Percentiles rank a stretch among this genome's conserved stretches.
Evolutionary conservation across 1,140 invertebrate genomes (phyloP).

Genomic region (Palaemon carinicauda): DNA sequence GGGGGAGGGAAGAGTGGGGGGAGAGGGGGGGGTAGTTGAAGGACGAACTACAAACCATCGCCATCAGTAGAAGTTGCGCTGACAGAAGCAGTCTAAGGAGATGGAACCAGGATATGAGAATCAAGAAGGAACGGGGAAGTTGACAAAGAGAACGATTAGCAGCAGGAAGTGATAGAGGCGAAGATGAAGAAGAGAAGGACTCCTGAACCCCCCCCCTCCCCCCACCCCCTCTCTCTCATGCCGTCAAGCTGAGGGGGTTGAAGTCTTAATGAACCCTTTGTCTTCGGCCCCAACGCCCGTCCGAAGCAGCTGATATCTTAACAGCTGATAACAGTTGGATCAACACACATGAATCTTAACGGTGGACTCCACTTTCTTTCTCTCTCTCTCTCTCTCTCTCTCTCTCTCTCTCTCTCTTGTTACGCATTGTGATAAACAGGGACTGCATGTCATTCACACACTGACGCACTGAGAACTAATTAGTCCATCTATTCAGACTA

Average conservation of each 20-base stretch:
- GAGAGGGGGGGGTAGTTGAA: neutral
- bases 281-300: too few relatives aligned
- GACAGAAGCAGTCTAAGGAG: neutral
- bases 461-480: too few relatives aligned
- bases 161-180: neutral
- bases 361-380: neutral
- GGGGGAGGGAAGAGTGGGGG: neutral
- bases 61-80: neutral
- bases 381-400: neutral
- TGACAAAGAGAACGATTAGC: too few relatives aligned
- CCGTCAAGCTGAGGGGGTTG: neutral
- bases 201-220: neutral
- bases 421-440: neutral
- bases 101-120: neutral
- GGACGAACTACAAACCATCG: neutral
- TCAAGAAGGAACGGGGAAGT: neutral
- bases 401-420: neutral
- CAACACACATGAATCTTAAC: neutral
- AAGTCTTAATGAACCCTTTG: too few relatives aligned
- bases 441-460: too few relatives aligned
- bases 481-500: too few relatives aligned
- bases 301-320: too few relatives aligned
- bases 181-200: neutral
- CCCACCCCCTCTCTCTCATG: neutral
- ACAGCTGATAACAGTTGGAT: too few relatives aligned